Percentiles rank a stretch among this genome's conserved stretches.
Evolutionary conservation across 2,888 invertebrate species (phyloP).

Genomic region (Drosophila pseudotalamancana): DNA sequence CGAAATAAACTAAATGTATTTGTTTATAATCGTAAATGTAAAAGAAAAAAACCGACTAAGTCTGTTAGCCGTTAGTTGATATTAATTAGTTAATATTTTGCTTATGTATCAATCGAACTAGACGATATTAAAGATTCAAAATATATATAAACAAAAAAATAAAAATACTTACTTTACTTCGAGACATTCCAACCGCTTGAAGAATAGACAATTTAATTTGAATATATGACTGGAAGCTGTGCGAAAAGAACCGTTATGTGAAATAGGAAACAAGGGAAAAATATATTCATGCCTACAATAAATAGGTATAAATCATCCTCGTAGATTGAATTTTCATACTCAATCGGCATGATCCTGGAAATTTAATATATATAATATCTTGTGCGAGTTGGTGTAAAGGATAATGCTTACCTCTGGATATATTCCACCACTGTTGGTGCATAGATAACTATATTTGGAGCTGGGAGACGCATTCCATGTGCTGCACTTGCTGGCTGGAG

Average conservation of each 20-base stretch:
- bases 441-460: slow-evolving; percentile 26
- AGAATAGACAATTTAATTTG: not conserved
- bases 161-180: not conserved
- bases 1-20: slow-evolving; percentile 12
- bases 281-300: not conserved
- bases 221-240: too few species aligned
- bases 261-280: not conserved
- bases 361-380: not conserved
- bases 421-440: slow-evolving; percentile 55
- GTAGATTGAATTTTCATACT: not conserved
- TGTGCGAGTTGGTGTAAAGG: too few species aligned
- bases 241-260: not conserved
- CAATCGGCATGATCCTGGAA: slow-evolving; percentile 14
- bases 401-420: too few species aligned
- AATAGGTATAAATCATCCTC: not conserved
- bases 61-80: slow-evolving; percentile 72
- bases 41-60: slow-evolving; percentile 53
- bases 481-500: slow-evolving; percentile 29
- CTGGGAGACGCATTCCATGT: slow-evolving; percentile 35
- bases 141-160: slow-evolving; percentile 14
- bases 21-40: slow-evolving; percentile 19
- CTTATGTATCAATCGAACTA: slow-evolving; percentile 51
- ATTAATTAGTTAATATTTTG: slow-evolving; percentile 59
- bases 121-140: slow-evolving; percentile 39
- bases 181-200: not conserved